phyloP scores from a whole-genome alignment of 1,140 invertebrate species.

The Drosophila pruinosa region DNA sequence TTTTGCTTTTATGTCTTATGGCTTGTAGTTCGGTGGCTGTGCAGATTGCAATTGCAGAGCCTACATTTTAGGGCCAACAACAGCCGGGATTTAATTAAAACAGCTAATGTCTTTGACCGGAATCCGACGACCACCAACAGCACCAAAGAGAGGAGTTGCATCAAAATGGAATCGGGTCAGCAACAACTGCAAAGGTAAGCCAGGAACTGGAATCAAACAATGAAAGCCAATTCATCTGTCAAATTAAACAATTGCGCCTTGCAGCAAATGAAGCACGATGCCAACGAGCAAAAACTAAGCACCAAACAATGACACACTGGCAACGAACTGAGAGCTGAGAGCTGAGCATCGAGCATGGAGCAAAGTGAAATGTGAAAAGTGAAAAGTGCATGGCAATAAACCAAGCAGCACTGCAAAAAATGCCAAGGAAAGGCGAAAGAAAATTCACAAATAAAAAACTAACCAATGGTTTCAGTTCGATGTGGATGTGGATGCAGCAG shows the following conservation, averaged over 20 bases:
- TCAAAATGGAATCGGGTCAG: slow-evolving; percentile 10
- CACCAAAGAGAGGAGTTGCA: not conserved
- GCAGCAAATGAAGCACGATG: slow-evolving; percentile 39
- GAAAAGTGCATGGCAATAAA: slow-evolving; percentile 72
- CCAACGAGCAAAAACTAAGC: slow-evolving; percentile 41
- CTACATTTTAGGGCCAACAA: slow-evolving; percentile 50
- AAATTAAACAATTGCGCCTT: slow-evolving; percentile 56
- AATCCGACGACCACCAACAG: not conserved
- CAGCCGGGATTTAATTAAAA: slow-evolving; percentile 67
- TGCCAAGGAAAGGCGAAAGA: slow-evolving; percentile 20
- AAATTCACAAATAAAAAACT: slow-evolving; percentile 22
- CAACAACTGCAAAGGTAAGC: not conserved
- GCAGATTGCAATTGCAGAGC: slow-evolving; percentile 57
- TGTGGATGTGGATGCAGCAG: not conserved
- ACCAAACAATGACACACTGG: slow-evolving; percentile 49
- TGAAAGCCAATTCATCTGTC: slow-evolving; percentile 66
- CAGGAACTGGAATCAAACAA: slow-evolving; percentile 13
- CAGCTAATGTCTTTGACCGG: slow-evolving; percentile 12
- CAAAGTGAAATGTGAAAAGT: slow-evolving; percentile 1
- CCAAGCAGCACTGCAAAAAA: slow-evolving; percentile 46
- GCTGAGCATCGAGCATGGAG: not conserved
- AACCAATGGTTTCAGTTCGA: not conserved
- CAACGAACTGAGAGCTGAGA: slow-evolving; percentile 26
- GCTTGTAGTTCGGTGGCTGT: slow-evolving; percentile 6
- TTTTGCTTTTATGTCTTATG: slow-evolving; percentile 52